Percentiles rank a stretch among this genome's conserved stretches.
Evolutionary conservation across 1,140 invertebrate species (phyloP).

Genomic region (Anastrepha ludens): DNA sequence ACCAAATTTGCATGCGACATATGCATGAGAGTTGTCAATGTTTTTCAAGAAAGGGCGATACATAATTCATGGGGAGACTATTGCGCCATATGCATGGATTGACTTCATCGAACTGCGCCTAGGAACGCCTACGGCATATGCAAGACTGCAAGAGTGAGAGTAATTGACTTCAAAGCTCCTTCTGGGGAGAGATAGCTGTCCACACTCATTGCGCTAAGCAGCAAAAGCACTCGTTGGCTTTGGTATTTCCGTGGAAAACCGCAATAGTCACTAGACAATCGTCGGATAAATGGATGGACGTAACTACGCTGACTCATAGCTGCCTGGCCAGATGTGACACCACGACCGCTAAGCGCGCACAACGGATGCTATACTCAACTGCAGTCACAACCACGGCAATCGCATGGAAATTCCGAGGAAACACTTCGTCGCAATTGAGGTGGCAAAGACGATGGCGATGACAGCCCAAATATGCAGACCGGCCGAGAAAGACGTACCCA

Average conservation of each 20-base stretch:
- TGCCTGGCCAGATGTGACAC: neutral
- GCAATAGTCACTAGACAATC: too few relatives aligned
- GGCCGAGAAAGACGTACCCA: neutral
- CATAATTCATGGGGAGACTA: slow-evolving; percentile 38
- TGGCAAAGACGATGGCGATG: neutral
- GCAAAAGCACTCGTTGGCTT: neutral
- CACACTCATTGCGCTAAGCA: neutral
- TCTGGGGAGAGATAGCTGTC: neutral
- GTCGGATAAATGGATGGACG: slow-evolving; percentile 22
- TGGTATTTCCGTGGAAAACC: neutral
- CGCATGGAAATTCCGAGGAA: slow-evolving; percentile 11
- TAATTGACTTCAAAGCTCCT: neutral
- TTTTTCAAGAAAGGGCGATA: slow-evolving; percentile 33
- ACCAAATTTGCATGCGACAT: slow-evolving; percentile 21
- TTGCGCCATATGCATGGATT: neutral
- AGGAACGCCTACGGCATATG: neutral
- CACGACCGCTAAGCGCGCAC: neutral
- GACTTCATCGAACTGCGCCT: too few relatives aligned
- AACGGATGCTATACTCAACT: neutral
- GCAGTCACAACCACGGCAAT: neutral
- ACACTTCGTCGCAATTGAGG: slow-evolving; percentile 18
- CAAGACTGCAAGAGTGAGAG: neutral
- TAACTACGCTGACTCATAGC: neutral
- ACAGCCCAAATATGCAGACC: slow-evolving; percentile 37
- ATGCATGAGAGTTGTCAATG: neutral